Evolutionary conservation across 2,797 vertebrate species (phyloP).

Genomic region (Enoplosus armatus): DNA sequence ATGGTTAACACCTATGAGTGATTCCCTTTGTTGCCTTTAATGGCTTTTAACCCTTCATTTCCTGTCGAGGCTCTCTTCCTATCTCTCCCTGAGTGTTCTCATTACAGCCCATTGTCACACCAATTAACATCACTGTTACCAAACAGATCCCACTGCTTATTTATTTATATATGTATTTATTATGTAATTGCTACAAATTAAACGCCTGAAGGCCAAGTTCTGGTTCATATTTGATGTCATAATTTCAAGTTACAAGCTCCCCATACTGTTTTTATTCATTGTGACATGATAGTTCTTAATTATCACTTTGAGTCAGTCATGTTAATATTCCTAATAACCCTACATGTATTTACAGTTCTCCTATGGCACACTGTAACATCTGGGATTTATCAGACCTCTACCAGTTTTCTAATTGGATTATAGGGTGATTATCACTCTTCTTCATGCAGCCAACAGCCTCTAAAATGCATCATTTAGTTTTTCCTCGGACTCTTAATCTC

Average conservation of each 20-base stretch:
- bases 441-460: neutral
- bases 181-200: slow-evolving; percentile 4
- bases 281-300: neutral
- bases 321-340: neutral
- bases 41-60: slow-evolving; percentile 60
- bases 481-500: slow-evolving; percentile 63
- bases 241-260: neutral
- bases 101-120: slow-evolving; percentile 26
- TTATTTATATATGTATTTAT: neutral
- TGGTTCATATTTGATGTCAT: no score
- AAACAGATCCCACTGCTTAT: neutral
- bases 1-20: slow-evolving; percentile 49
- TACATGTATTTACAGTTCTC: neutral
- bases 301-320: neutral
- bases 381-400: neutral
- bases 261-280: neutral
- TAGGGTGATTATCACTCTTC: neutral
- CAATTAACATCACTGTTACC: slow-evolving; percentile 26
- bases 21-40: slow-evolving; percentile 58
- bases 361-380: neutral
- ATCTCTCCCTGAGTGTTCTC: neutral
- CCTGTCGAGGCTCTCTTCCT: slow-evolving; percentile 17
- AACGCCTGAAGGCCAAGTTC: neutral
- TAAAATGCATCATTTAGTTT: neutral
- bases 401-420: neutral